These are phyloP conservation scores for Eupristina koningsbergeri DNA, from an alignment of 1,140 invertebrate species.

Conservation along the genomic window DNA sequence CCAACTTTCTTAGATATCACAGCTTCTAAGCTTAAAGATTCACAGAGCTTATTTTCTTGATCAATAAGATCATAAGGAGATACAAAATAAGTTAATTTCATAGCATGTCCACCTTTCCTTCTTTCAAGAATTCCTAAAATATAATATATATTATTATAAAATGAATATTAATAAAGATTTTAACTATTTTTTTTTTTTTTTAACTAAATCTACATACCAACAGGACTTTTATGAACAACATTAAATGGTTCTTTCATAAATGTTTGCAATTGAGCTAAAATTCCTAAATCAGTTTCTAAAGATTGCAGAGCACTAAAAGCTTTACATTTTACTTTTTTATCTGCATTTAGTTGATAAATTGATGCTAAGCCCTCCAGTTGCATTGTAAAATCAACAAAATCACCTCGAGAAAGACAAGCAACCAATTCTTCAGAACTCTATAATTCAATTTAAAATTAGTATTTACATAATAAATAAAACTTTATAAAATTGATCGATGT, in stretches of 20 bases:
- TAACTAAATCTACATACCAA: constrained; percentile 75
- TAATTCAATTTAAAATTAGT: constrained; percentile 36
- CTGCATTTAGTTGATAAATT: constrained; percentile 94
- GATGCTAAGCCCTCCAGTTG: constrained; percentile 92
- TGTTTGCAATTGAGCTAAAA: constrained; percentile 85
- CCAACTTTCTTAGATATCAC: constrained; percentile 83
- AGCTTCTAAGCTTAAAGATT: constrained; percentile 83
- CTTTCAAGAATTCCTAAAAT: constrained; percentile 78
- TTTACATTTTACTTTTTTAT: constrained; percentile 95
- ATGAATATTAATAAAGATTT: not conserved
- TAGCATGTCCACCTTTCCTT: constrained; percentile 87
- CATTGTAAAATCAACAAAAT: constrained; percentile 93
- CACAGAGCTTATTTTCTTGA: constrained; percentile 80
- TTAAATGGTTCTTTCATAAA: constrained; percentile 89
- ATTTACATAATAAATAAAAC: not conserved
- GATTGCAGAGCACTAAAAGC: constrained; percentile 93
- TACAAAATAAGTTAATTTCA: constrained; percentile 95
- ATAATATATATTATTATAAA: constrained; percentile 8
- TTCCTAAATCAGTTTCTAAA: constrained; percentile 91
- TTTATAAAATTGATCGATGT: not conserved
- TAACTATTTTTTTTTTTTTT: not conserved
- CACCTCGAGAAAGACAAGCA: constrained; percentile 82
- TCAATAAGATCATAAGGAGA: constrained; percentile 94
- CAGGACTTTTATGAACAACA: constrained; percentile 90
- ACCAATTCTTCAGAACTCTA: constrained; percentile 92